A percentile compares a stretch with the other conserved stretches of the same genome.
Conservation (phyloP, 2,113 vertebrate species). For the Prionailurus viverrinus region DNA sequence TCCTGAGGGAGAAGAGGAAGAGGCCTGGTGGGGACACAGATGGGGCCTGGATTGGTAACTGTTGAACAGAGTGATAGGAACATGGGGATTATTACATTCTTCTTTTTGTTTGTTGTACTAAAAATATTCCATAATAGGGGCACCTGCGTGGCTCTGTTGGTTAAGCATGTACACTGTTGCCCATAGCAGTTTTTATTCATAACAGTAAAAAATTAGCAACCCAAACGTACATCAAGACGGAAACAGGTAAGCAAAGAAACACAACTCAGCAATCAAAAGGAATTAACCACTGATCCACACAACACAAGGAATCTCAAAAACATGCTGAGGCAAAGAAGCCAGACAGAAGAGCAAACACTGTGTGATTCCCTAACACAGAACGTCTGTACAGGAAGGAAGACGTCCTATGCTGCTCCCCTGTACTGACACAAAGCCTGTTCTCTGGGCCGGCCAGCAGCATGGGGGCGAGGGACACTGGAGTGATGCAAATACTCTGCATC, state of each 20-base stretch:
- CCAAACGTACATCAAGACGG: neutral
- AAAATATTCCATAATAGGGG: neutral
- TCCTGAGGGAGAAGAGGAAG: neutral
- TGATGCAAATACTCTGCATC: accelerated
- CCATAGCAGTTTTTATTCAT: neutral
- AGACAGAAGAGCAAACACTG: neutral
- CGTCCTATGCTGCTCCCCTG: accelerated
- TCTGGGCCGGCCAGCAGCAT: neutral
- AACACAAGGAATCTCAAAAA: too few species aligned
- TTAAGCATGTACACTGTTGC: too few species aligned
- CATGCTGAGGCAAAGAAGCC: neutral
- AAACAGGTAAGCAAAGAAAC: neutral
- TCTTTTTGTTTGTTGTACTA: neutral
- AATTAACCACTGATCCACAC: too few species aligned
- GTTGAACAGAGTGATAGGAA: accelerated
- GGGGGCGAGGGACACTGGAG: neutral
- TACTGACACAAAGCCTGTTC: accelerated
- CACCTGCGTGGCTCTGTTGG: too few species aligned
- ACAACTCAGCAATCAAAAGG: neutral
- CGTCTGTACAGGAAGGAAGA: neutral
- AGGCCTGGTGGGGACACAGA: neutral
- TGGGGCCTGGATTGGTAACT: too few species aligned
- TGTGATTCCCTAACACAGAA: too few species aligned
- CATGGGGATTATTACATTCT: accelerated
- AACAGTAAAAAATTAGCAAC: neutral